Evolutionary conservation across 2,113 vertebrate genomes (phyloP), one percentile per base, ranked within the genome.

Genomic region (Gavialis gangeticus): DNA sequence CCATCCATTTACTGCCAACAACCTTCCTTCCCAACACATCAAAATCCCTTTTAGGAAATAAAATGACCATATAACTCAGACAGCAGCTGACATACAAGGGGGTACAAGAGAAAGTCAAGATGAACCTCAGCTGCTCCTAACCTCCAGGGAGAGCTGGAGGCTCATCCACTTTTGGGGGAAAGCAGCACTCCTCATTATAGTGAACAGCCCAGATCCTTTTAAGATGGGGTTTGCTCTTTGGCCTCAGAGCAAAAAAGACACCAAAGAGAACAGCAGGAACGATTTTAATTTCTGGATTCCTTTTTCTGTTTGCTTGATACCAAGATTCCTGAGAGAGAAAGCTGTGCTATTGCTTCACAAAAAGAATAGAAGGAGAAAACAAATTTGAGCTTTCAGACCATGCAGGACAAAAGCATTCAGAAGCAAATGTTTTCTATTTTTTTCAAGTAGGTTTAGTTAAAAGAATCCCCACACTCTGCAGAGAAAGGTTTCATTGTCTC

Each of bases 101-200:
- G 57, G 30, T 9, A 22, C 18, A 27, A 4, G 24, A 24, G 3
- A 34, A 73, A 81, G 71, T 1, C 57, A 64, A 71, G 14, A 15
- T 46, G 16, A 63, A 75, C n/a, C 46, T 19, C 67, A 84, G 67
- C 67, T 71, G 30, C 30, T 19, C 34, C 30, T 22, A 12, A 71
- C 19, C 34, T 12, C n/a, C 67, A 71, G 67, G 6, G 15, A 71
- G 34, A 71, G 10, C 12, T 71, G 67, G 55, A 64, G 13, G 46
- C 17, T 34, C 0, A 0, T 16, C 62, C 5, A 2, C 5, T 37
- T 25, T 0, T 71, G 73, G 9, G 28, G 60, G 54, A 34, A 64
- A 75, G 75, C 3, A 7, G 55, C 76, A 37, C 60, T 9, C 64
- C 21, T 55, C 71, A 30, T n/a, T 66, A 34, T 12, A 34, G 18